These are phyloP conservation scores for Hydrocynus forskahlii DNA, from an alignment of 2,797 vertebrate genomes.

Conservation along the genomic window DNA sequence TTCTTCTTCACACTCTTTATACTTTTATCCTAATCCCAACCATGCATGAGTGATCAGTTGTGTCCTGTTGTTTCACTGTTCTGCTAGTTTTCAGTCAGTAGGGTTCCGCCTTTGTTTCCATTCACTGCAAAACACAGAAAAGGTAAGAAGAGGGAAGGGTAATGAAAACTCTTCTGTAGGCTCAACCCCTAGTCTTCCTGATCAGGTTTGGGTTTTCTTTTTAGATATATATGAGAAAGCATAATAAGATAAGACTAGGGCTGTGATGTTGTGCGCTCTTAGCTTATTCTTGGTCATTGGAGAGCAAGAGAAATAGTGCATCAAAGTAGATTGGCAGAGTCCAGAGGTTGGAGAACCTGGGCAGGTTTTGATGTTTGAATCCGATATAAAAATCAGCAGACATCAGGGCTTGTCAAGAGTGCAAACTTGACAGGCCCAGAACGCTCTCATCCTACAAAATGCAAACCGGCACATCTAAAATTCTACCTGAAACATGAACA, in stretches of 20 bases:
- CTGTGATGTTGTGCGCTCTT: constrained; percentile 67
- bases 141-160: constrained; percentile 92
- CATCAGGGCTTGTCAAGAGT: constrained; percentile 68
- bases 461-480: constrained; percentile 63
- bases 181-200: constrained; percentile 85
- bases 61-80: constrained; percentile 99
- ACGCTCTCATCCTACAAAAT: constrained; percentile 51
- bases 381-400: constrained; percentile 71
- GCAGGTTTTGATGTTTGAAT: constrained; percentile 75
- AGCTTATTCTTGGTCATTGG: constrained; percentile 61
- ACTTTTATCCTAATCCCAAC: constrained; percentile 97
- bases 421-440: constrained; percentile 63
- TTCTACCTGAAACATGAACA: constrained; percentile 64
- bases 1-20: constrained; percentile 94
- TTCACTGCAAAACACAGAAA: constrained; percentile 91
- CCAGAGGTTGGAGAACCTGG: constrained; percentile 65
- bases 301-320: constrained; percentile 70
- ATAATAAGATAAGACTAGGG: constrained; percentile 79
- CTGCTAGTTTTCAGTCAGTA: constrained; percentile 97
- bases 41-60: constrained; percentile 99
- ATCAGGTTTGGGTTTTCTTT: constrained; percentile 67
- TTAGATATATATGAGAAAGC: constrained; percentile 75
- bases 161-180: constrained; percentile 91
- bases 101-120: constrained; percentile 96
- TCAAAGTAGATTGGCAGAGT: constrained; percentile 73